These are phyloP conservation scores for Cichladusa arquata DNA, from an alignment of 2,113 vertebrate species.

Conservation along the genomic window DNA sequence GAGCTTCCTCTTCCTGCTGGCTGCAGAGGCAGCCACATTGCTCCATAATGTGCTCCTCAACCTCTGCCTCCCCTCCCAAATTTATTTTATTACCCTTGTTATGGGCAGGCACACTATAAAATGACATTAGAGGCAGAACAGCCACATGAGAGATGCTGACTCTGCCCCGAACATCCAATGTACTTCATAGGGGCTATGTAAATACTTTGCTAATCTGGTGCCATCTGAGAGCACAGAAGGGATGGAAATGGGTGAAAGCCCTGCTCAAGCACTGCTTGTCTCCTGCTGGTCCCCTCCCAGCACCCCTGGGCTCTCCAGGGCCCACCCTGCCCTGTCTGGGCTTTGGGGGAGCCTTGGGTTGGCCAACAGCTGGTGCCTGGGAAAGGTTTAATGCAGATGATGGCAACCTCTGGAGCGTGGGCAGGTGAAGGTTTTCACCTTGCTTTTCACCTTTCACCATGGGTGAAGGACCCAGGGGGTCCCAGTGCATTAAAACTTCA, in stretches of 20 bases:
- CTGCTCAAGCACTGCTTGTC: neutral
- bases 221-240: neutral
- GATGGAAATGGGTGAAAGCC: neutral
- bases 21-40: neutral
- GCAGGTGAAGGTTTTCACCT: neutral
- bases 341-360: neutral
- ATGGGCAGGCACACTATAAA: neutral
- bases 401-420: neutral
- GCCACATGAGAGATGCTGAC: constrained; percentile 24
- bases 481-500: neutral
- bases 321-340: neutral
- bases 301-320: neutral
- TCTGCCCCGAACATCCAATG: constrained; percentile 28
- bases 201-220: neutral
- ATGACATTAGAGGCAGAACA: neutral
- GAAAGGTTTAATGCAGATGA: neutral
- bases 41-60: neutral
- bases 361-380: neutral
- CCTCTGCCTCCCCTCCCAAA: neutral
- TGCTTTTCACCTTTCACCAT: too few species aligned
- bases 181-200: constrained; percentile 3
- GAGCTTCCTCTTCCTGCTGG: neutral
- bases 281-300: neutral
- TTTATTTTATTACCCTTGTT: constrained; percentile 48
- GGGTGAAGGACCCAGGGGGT: rapidly evolving